Percentiles rank a stretch among this genome's conserved stretches.
These are phyloP conservation scores for Trichoplusia ni DNA, from an alignment of 1,140 invertebrate species.

Conservation along the genomic window DNA sequence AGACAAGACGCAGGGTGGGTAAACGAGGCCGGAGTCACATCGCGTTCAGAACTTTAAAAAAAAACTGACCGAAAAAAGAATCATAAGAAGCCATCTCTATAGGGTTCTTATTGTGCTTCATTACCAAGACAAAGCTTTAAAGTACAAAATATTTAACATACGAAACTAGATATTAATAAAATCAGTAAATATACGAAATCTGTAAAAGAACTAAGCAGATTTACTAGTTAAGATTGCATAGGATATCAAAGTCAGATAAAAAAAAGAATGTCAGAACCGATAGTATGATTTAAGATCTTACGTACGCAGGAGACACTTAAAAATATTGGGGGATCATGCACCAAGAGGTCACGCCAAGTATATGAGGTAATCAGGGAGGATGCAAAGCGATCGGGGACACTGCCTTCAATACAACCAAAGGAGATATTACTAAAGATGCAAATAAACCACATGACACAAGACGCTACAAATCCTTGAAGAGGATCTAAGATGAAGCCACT, in stretches of 20 bases:
- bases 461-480: constrained; percentile 57
- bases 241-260: constrained; percentile 56
- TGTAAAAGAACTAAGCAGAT: constrained; percentile 67
- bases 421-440: constrained; percentile 67
- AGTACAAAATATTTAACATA: constrained; percentile 43
- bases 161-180: constrained; percentile 36
- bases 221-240: constrained; percentile 62
- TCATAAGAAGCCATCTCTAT: constrained; percentile 70
- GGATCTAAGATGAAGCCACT: constrained; percentile 54
- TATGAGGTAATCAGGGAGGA: constrained; percentile 73
- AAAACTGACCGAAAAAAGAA: constrained; percentile 48
- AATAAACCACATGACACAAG: constrained; percentile 63
- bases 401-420: constrained; percentile 80
- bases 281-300: constrained; percentile 52
- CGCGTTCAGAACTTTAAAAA: constrained; percentile 55
- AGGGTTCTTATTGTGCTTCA: constrained; percentile 61
- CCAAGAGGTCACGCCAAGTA: constrained; percentile 81
- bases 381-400: constrained; percentile 81
- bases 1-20: constrained; percentile 42
- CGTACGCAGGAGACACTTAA: constrained; percentile 39
- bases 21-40: constrained; percentile 35
- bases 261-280: constrained; percentile 50
- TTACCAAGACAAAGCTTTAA: constrained; percentile 71
- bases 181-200: constrained; percentile 40
- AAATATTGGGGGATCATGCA: constrained; percentile 67